Evolutionary conservation across 2,888 invertebrate genomes (phyloP).

Genomic region (Amphipyra tragopoginis): DNA sequence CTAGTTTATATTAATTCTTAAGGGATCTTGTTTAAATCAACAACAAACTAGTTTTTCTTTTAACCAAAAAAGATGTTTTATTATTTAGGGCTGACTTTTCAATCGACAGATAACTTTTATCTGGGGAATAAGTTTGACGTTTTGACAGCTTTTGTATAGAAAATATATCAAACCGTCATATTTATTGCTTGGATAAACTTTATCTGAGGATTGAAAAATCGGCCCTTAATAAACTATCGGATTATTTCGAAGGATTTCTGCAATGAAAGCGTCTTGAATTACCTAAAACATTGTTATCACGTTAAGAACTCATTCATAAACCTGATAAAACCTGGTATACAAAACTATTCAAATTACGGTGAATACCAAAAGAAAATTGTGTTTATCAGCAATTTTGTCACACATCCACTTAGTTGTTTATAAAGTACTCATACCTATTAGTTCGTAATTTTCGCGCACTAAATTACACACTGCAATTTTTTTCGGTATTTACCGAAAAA

Average conservation of each 20-base stretch:
- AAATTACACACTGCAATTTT: slow-evolving; percentile 1
- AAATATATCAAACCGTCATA: too few relatives aligned
- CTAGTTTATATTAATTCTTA: background rate
- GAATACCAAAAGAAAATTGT: background rate
- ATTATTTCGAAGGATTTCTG: too few relatives aligned
- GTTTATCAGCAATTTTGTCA: background rate
- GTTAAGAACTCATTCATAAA: background rate
- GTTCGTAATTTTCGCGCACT: slow-evolving; percentile 8
- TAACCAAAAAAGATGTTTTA: too few relatives aligned
- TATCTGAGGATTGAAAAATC: too few relatives aligned
- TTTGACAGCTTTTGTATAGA: too few relatives aligned
- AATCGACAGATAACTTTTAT: too few relatives aligned
- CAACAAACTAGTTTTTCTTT: too few relatives aligned
- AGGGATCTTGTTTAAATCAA: background rate
- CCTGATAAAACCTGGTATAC: background rate
- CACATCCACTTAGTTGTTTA: background rate
- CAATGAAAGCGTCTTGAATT: background rate
- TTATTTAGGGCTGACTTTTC: too few relatives aligned
- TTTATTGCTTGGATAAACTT: too few relatives aligned
- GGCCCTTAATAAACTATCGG: too few relatives aligned
- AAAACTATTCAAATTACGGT: background rate
- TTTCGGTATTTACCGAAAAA: background rate
- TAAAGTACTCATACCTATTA: slow-evolving; percentile 1
- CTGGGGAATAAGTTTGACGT: too few relatives aligned
- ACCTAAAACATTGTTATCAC: too few relatives aligned